Evolutionary conservation across 2,797 vertebrate genomes (phyloP).

Genomic region (Enteromius anoplus): DNA sequence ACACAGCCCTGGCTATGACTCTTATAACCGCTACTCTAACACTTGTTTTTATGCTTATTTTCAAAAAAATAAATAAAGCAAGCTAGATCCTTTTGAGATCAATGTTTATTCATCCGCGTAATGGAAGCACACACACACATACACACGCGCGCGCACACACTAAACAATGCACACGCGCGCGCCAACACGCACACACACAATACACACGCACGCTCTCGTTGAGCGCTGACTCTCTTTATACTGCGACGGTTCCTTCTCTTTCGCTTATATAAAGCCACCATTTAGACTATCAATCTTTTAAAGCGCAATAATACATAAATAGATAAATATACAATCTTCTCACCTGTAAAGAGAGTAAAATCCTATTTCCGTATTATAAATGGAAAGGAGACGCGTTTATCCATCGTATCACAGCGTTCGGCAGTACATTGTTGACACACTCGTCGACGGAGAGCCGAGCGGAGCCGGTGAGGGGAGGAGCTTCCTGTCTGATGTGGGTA

Average conservation of each 20-base stretch:
- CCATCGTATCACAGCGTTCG: conserved; percentile 68
- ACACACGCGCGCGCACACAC: background rate
- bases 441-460: conserved; percentile 71
- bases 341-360: conserved; percentile 76
- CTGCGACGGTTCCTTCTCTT: conserved; percentile 35
- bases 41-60: background rate
- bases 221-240: conserved; percentile 34
- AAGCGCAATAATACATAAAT: conserved; percentile 52
- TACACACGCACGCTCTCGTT: conserved; percentile 26
- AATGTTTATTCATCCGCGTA: background rate
- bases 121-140: conserved; percentile 18
- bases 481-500: conserved; percentile 63
- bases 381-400: conserved; percentile 64
- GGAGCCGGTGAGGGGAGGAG: conserved; percentile 73
- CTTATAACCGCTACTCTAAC: background rate
- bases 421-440: conserved; percentile 76
- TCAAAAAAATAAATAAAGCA: background rate
- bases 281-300: conserved; percentile 59
- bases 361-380: conserved; percentile 66
- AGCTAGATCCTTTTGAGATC: background rate
- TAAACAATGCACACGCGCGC: conserved; percentile 9
- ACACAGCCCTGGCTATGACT: background rate
- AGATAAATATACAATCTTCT: conserved; percentile 63
- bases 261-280: background rate
- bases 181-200: conserved; percentile 8